Conservation (phyloP, 1,140 invertebrate species). For the Lordiphosa collinella region DNA sequence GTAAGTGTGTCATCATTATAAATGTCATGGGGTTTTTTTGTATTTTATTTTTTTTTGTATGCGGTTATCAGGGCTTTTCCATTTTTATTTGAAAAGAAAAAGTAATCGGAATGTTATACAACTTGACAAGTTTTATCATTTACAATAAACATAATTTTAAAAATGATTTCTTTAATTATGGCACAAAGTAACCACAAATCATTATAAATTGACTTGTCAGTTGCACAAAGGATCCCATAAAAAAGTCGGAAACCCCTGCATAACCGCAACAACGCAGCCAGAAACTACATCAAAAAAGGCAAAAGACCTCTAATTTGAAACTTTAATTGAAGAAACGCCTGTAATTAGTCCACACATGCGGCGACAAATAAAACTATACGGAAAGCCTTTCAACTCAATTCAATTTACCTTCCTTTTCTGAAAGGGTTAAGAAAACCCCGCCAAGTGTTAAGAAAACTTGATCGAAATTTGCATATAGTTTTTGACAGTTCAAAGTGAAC, state of each 20-base stretch:
- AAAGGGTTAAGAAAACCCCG: slow-evolving; percentile 2
- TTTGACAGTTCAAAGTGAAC: slow-evolving; percentile 56
- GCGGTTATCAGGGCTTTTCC: slow-evolving; percentile 14
- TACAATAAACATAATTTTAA: too few species aligned
- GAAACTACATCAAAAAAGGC: slow-evolving; percentile 31
- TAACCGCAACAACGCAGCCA: slow-evolving; percentile 23
- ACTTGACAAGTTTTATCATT: background rate
- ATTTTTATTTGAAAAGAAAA: background rate
- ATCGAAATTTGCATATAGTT: slow-evolving; percentile 64
- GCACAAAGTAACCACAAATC: slow-evolving; percentile 40
- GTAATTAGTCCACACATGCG: slow-evolving; percentile 66
- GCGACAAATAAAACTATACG: slow-evolving; percentile 24
- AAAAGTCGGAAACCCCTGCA: slow-evolving; percentile 7
- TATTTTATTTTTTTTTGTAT: slow-evolving; percentile 24
- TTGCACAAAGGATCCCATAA: slow-evolving; percentile 39
- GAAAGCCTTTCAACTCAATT: slow-evolving; percentile 38
- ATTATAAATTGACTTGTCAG: slow-evolving; percentile 52
- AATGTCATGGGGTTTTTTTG: slow-evolving; percentile 41
- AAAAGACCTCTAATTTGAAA: slow-evolving; percentile 42
- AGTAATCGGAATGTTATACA: too few species aligned
- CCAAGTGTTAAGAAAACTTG: slow-evolving; percentile 48
- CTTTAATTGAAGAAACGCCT: slow-evolving; percentile 53
- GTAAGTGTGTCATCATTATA: slow-evolving; percentile 75
- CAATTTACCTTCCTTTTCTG: slow-evolving; percentile 37
- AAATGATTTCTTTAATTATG: background rate